phyloP scores from a whole-genome alignment of 2,888 invertebrate genomes.

The Platycnemis pennipes region DNA sequence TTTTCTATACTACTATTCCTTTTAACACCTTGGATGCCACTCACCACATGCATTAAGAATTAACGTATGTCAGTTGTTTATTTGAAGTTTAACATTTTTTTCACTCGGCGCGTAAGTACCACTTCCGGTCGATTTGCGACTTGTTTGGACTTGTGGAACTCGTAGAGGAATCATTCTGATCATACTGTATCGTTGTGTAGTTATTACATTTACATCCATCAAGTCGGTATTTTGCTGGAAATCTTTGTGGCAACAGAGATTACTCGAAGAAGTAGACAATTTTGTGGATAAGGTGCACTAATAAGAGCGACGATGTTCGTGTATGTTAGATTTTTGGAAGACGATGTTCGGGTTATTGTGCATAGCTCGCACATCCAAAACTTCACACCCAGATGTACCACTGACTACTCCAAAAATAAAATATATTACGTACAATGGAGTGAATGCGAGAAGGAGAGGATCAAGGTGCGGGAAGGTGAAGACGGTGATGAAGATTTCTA shows the following conservation, averaged over 20 bases:
- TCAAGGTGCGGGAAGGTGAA: neutral
- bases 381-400: neutral
- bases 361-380: neutral
- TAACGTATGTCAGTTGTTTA: neutral
- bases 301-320: neutral
- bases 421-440: neutral
- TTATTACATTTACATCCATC: too few relatives aligned
- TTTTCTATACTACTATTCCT: too few relatives aligned
- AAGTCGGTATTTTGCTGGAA: neutral
- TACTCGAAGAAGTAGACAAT: neutral
- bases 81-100: too few relatives aligned
- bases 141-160: too few relatives aligned
- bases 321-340: neutral
- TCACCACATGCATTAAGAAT: neutral
- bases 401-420: neutral
- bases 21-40: too few relatives aligned
- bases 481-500: neutral
- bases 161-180: too few relatives aligned
- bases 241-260: neutral
- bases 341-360: neutral
- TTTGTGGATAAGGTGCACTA: neutral
- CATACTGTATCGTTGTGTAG: too few relatives aligned
- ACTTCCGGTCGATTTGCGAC: neutral
- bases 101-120: neutral
- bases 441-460: neutral